Percentiles rank a stretch among this genome's conserved stretches.
These are phyloP conservation scores for Plemyria rubiginata DNA, from an alignment of 2,888 invertebrate species.

Conservation along the genomic window DNA sequence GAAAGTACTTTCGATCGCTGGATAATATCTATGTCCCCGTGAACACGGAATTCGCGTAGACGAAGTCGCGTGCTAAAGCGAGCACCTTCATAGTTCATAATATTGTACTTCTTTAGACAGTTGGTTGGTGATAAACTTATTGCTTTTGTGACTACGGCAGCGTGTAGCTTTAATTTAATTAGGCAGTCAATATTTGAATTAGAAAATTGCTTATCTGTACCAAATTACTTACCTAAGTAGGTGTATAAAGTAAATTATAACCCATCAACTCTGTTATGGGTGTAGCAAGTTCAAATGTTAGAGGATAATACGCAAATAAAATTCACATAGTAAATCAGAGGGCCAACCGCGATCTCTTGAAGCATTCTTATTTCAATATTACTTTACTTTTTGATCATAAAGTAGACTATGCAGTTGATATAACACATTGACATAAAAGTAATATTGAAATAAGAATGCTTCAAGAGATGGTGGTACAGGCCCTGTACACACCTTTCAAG, in stretches of 20 bases:
- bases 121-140: not conserved
- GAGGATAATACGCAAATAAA: not conserved
- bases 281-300: conserved; percentile 1
- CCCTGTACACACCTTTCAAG: not conserved
- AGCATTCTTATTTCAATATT: too few relatives aligned
- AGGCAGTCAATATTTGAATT: conserved; percentile 3
- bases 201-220: conserved; percentile 4
- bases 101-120: not conserved
- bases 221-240: conserved; percentile 14
- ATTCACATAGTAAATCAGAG: not conserved
- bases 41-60: not conserved
- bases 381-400: too few relatives aligned
- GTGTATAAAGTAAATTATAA: not conserved
- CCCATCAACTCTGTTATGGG: not conserved
- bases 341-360: too few relatives aligned
- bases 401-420: too few relatives aligned
- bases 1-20: not conserved
- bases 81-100: not conserved
- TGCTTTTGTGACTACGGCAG: not conserved
- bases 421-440: too few relatives aligned
- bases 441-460: too few relatives aligned
- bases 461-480: too few relatives aligned
- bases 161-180: not conserved
- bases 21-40: not conserved
- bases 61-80: not conserved